phyloP scores from a whole-genome alignment of 2,888 invertebrate species.

The Epinotia ramella region DNA sequence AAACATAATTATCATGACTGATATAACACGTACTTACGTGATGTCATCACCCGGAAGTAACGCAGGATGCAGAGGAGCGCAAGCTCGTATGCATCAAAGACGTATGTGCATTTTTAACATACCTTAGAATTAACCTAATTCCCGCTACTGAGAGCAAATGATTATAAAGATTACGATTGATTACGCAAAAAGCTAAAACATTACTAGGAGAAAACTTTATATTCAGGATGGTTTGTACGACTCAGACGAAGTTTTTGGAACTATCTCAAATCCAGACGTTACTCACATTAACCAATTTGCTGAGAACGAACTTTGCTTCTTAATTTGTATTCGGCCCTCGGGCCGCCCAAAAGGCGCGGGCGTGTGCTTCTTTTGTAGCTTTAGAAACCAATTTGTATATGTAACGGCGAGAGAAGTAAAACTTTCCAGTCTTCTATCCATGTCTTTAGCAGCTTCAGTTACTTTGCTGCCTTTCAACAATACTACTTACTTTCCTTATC shows the following conservation, averaged over 20 bases:
- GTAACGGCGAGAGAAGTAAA: slow-evolving; percentile 78
- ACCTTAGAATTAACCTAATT: too few species aligned
- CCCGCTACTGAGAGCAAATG: too few species aligned
- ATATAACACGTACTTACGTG: too few species aligned
- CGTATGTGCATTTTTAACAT: too few species aligned
- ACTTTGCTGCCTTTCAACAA: slow-evolving; percentile 45
- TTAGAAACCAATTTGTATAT: slow-evolving; percentile 79
- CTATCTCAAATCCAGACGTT: slow-evolving; percentile 71
- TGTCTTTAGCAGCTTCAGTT: slow-evolving; percentile 52
- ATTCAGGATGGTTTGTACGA: slow-evolving; percentile 23
- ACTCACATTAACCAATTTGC: slow-evolving; percentile 76
- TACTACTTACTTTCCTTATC: slow-evolving; percentile 40
- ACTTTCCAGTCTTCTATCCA: slow-evolving; percentile 64
- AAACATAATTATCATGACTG: too few species aligned
- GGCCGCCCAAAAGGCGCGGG: slow-evolving; percentile 64
- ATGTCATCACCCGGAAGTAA: too few species aligned
- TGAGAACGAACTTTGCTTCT: slow-evolving; percentile 70
- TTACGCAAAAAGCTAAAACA: background rate
- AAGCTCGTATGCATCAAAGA: too few species aligned
- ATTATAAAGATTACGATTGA: too few species aligned
- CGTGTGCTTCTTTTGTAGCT: slow-evolving; percentile 78
- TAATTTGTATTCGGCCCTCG: slow-evolving; percentile 81
- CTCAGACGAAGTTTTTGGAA: slow-evolving; percentile 57
- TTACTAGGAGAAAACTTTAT: background rate
- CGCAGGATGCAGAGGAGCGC: too few species aligned